phyloP scores from a whole-genome alignment of 2,113 vertebrate species.

The Psilopsiagon aurifrons region DNA sequence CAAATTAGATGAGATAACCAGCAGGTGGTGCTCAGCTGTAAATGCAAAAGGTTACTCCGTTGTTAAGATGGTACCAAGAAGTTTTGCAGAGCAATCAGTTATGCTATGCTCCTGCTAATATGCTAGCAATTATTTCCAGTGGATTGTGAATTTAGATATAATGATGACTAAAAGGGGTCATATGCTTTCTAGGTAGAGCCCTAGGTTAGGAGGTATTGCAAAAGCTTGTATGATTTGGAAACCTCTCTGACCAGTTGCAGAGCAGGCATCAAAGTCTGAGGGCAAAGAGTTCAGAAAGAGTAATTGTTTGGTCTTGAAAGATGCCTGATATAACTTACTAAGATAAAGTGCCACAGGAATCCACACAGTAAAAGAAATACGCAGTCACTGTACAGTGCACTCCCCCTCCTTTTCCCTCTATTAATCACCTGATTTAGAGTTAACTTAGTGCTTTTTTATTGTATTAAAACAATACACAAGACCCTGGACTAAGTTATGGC shows the following conservation, averaged over 20 bases:
- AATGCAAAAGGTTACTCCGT: not conserved
- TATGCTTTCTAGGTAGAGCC: not conserved
- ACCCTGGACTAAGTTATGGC: not conserved
- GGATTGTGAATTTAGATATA: not conserved
- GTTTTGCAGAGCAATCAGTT: not conserved
- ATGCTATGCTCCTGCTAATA: not conserved
- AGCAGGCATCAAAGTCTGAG: not conserved
- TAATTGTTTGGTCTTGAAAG: not conserved
- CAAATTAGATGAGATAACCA: not conserved
- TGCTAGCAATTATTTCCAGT: not conserved
- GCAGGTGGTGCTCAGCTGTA: slow-evolving; percentile 9
- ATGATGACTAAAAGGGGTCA: not conserved
- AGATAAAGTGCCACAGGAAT: not conserved
- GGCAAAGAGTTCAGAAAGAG: not conserved
- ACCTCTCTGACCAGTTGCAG: not conserved
- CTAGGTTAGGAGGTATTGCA: not conserved
- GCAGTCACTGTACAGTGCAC: fast-evolving
- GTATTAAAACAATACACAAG: not conserved
- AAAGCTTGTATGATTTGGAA: not conserved
- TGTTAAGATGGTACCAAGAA: not conserved
- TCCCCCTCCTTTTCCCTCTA: not conserved
- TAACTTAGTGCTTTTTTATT: not conserved
- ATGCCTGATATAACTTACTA: not conserved
- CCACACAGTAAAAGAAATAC: not conserved
- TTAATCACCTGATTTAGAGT: not conserved